Conservation (phyloP, 2,888 invertebrate species). For the Rhodophaea formosa region DNA sequence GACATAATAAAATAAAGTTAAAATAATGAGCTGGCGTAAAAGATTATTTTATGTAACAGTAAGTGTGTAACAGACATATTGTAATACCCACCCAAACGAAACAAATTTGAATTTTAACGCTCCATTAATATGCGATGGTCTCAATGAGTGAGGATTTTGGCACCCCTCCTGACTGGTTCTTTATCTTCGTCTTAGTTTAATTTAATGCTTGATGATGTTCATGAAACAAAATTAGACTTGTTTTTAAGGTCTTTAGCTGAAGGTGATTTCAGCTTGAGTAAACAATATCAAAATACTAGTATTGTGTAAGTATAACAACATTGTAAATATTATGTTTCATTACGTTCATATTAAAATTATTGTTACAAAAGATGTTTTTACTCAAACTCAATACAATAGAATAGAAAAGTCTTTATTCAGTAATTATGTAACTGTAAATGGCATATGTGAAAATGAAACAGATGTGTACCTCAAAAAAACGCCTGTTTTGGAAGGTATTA, state of each 20-base stretch:
- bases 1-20: no score
- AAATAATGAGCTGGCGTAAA: no score
- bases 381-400: no score
- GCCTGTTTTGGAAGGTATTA: no score
- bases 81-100: background rate
- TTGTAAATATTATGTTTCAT: background rate
- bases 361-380: no score
- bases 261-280: background rate
- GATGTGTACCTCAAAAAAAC: no score
- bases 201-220: constrained; percentile 8
- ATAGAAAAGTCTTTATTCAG: no score
- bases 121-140: constrained; percentile 4
- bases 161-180: constrained; percentile 3
- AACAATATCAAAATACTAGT: background rate
- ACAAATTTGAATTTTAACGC: constrained; percentile 6
- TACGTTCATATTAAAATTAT: no score
- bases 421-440: no score
- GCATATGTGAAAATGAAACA: no score
- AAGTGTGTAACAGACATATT: no score
- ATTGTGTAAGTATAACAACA: background rate
- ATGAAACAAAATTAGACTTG: constrained; percentile 11
- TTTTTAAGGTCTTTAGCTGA: constrained; percentile 8
- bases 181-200: constrained; percentile 14
- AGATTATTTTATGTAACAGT: no score
- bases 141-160: constrained; percentile 6